These are phyloP conservation scores for Cromileptes altivelis DNA, from an alignment of 2,113 vertebrate genomes.

Conservation along the genomic window DNA sequence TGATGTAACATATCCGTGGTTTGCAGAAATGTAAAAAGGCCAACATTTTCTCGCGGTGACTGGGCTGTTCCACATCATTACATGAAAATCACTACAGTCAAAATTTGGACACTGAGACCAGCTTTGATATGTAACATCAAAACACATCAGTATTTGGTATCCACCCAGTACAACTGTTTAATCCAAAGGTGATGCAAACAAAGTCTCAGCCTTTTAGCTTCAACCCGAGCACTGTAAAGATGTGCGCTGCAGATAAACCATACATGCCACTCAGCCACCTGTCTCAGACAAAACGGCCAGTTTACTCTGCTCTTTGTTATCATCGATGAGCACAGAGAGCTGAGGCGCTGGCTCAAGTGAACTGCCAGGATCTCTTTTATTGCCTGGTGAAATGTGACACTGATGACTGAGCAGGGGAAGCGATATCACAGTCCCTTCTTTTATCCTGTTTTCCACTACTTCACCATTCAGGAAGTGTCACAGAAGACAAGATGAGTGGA, in stretches of 20 bases:
- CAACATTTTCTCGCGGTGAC: too few species aligned
- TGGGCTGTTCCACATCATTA: background rate
- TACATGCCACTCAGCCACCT: constrained; percentile 45
- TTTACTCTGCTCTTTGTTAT: constrained; percentile 58
- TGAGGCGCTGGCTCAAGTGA: constrained; percentile 42
- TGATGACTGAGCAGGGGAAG: constrained; percentile 49
- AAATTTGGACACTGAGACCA: constrained; percentile 1
- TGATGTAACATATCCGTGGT: too few species aligned
- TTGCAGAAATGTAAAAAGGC: too few species aligned
- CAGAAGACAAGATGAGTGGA: constrained; percentile 32
- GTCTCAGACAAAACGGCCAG: constrained; percentile 58
- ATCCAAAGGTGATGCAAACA: constrained; percentile 15
- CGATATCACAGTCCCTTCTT: constrained; percentile 39
- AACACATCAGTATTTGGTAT: constrained; percentile 1
- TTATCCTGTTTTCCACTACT: constrained; percentile 35
- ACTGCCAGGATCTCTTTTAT: constrained; percentile 61
- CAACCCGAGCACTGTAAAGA: constrained; percentile 23
- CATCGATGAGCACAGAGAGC: constrained; percentile 23
- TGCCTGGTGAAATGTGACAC: constrained; percentile 64
- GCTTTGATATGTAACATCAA: constrained; percentile 28
- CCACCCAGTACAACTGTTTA: background rate
- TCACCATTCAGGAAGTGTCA: constrained; percentile 43
- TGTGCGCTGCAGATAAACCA: constrained; percentile 30
- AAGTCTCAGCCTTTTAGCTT: constrained; percentile 27
- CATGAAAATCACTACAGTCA: background rate